Evolutionary conservation across 2,888 invertebrate species (phyloP), one percentile per base, ranked within the genome.

Genomic region (Ormyrus pomaceus): DNA sequence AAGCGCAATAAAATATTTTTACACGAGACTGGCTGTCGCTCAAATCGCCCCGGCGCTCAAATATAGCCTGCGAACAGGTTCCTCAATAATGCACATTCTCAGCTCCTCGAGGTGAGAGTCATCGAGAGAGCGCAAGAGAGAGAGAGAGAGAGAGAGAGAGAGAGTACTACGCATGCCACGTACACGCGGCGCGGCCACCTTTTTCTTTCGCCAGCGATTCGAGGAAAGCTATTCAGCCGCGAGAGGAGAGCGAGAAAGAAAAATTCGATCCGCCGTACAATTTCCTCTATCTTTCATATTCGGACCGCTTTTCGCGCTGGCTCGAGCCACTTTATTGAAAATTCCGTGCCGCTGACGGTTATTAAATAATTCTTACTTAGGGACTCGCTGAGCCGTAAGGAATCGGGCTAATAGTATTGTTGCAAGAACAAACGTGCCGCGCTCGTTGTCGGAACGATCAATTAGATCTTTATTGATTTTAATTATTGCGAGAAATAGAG

Each of bases 51-150:
- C 34, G 34, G 1, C 3, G 34, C 34, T 34, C 34, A 4, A 34
- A 4, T 34, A 34, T 34, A 34, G 34, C 34, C 34, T 66, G 53
- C n/a, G 53, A 9, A 64, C 50, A 10, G 13, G 6, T 13, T 50
- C 51, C 11, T 50, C 65, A 66, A 65, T 75, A 76, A 69, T 69
- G 76, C 76, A 58, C 74, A 76, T 69, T 69, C 76, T 69, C 58
- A 56, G 65, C 64, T 58, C 65, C 19, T 53, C 65, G 53, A 58
- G 59, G 75, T 58, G 64, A 73, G 70, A 61, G 75, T 59, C 75
- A 75, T 75, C 51, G 59, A 59, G 66, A 66, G 65, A 10, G 5
- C 58, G 58, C 0, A 1, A 10, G 13, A 19, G 6, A n/a, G n/a
- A 2, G 7, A 10, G 13, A 58, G 13, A 58, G 13, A 19, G 6